These are phyloP conservation scores for Cyphomyrus plagiostoma DNA, from an alignment of 2,113 vertebrate genomes.

Conservation along the genomic window DNA sequence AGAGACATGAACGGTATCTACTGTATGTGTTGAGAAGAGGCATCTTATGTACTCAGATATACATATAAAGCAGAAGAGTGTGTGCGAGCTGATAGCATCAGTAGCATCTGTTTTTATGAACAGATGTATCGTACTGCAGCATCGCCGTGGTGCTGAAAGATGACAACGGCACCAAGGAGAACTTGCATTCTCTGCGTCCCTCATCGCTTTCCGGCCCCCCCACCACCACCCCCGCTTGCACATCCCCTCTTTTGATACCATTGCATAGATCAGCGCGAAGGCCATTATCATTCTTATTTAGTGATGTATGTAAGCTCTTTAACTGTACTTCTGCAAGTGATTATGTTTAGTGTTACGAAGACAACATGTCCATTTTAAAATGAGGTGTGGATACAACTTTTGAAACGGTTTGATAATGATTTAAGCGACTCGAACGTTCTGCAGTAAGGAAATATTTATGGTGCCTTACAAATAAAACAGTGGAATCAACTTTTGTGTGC, in stretches of 20 bases:
- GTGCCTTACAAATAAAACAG: constrained; percentile 70
- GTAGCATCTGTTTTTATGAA: constrained; percentile 55
- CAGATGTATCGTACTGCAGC: constrained; percentile 53
- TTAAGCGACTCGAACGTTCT: constrained; percentile 63
- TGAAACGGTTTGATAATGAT: constrained; percentile 41
- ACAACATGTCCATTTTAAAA: constrained; percentile 59
- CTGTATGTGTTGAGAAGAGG: constrained; percentile 51
- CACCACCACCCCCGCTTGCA: not conserved
- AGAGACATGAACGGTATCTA: constrained; percentile 46
- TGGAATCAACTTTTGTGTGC: constrained; percentile 43
- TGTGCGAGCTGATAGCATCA: constrained; percentile 56
- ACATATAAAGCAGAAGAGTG: constrained; percentile 55
- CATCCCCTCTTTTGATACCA: constrained; percentile 27
- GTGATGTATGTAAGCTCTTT: constrained; percentile 65
- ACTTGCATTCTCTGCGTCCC: not conserved
- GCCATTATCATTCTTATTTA: constrained; percentile 63
- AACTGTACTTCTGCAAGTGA: constrained; percentile 58
- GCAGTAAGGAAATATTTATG: constrained; percentile 69
- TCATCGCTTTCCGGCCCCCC: not conserved
- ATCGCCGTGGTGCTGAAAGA: constrained; percentile 42
- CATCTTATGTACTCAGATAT: constrained; percentile 36
- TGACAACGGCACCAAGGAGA: constrained; percentile 31
- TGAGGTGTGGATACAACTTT: constrained; percentile 27
- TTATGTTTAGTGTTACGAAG: constrained; percentile 56
- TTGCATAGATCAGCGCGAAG: constrained; percentile 60